Base-by-base conservation (phyloP, 2,797 vertebrate genomes). In the Acrossocheilus fasciatus region DNA sequence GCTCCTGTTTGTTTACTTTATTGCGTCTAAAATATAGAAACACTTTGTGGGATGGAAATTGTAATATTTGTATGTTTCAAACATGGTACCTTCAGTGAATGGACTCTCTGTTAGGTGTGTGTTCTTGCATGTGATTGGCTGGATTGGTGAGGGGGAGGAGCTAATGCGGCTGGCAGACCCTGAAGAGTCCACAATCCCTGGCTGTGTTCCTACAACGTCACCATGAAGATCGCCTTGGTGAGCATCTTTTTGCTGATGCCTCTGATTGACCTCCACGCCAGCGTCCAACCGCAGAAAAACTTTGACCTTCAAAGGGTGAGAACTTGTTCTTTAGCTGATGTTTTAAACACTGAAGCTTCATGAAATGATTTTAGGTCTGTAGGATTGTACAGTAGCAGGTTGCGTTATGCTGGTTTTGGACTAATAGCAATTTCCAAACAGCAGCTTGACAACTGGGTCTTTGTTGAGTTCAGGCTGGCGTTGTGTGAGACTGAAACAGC, bases 241-340 rank as follows among this genome's bases (percentile, higher is more conserved):
- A 84, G 92, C 12, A 86, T 94, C 72, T 90, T 89, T 91, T 91
- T 94, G 92, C 91, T 87, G 91, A 92, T 90, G 88, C 26, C 92
- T 54, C 68, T 87, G 84, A 90, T 87, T 74, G 87, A 87, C 84
- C 88, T 84, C 20, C 83, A 88, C 0, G 93, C 93, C 2, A 91
- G 93, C 14, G 83, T 95, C 83, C 94, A 93, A 90, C 94, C 95
- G 0, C 94, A 95, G 92, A 95, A 83, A 85, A 95, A 96, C 74
- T 96, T 96, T 87, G 93, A 92, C 91, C 83, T 95, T 66, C 94
- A 94, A 88, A 92, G 87, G 94, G 96, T 96, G 90, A 94, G 93
- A 90, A 57, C 15, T 11, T 30, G n/a, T 17, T 5, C 34, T 79
- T 54, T 62, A 80, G 20, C 18, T 81, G 12, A 30, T 11, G 30